A percentile compares a stretch with the other conserved stretches of the same genome.
phyloP scores from a whole-genome alignment of 2,113 vertebrate species.

The Oophaga pumilio region DNA sequence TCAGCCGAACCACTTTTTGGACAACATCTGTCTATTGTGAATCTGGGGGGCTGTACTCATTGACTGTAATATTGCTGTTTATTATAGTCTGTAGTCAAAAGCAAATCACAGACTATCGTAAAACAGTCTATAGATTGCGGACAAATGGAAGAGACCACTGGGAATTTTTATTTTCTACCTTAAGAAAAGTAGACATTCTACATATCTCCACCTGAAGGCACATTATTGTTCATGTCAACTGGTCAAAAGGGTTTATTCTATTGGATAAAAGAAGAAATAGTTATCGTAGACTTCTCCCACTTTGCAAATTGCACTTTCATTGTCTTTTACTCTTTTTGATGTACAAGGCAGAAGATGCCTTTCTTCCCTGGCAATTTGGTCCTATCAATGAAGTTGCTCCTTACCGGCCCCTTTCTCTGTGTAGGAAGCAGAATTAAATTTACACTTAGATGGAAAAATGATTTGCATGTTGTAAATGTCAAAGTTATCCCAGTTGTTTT shows the following conservation, averaged over 20 bases:
- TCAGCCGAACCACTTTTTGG: too few relatives aligned
- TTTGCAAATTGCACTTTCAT: not conserved
- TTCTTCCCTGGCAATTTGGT: not conserved
- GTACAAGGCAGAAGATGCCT: not conserved
- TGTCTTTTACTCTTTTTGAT: not conserved
- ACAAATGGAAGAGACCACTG: not conserved
- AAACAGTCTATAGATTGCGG: not conserved
- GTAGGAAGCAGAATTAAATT: not conserved
- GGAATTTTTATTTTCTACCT: not conserved
- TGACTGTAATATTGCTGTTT: not conserved
- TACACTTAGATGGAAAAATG: not conserved
- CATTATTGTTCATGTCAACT: not conserved
- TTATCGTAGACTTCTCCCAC: not conserved
- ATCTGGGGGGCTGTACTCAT: not conserved
- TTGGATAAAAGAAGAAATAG: not conserved
- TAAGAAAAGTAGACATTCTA: too few relatives aligned
- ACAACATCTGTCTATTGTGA: too few relatives aligned
- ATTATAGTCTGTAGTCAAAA: not conserved
- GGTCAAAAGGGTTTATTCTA: not conserved
- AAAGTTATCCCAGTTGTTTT: not conserved
- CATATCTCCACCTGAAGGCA: too few relatives aligned
- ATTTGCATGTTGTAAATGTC: not conserved
- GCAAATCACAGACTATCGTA: not conserved
- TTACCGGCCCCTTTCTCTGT: not conserved
- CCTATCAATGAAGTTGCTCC: not conserved